Evolutionary conservation across 2,797 vertebrate species (phyloP), one percentile per base, ranked within the genome.

Genomic region (Xiphorhynchus erythropygius): DNA sequence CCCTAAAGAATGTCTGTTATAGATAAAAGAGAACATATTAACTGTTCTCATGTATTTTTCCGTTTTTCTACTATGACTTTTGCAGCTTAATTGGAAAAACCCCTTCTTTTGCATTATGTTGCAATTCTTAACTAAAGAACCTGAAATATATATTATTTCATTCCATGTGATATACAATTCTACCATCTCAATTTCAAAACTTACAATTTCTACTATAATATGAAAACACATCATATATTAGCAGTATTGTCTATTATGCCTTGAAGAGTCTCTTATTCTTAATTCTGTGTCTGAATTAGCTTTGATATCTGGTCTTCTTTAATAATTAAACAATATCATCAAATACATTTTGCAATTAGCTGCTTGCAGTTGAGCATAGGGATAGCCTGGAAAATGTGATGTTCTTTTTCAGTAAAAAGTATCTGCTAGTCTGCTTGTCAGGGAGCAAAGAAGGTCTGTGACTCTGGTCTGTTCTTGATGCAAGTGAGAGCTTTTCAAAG

Each of bases 1-100:
- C 7, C 32, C 33, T 69, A 76, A 87, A 84, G 52, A 88, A 78
- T 47, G 49, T 42, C 49, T 52, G 5, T 47, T 84, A 41, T 16
- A 80, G 18, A 90, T 50, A 59, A 93, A 84, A 86, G 23, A 90
- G 59, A 79, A 62, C 9, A 44, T 42, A 59, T 8, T 57, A 69
- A 71, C 11, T 78, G 39, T 53, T 78, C 28, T 84, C 42, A 9
- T 37, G 4, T 3, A 71, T 82, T 84, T 89, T 5, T 3, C 4
- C 8, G 32, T 10, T 64, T 84, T 78, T 14, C 22, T 73, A 30
- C 8, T 62, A 19, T 4, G 9, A 6, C 50, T 60, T 71, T 92
- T 30, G 39, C 79, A 63, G 9, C 10, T 81, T 57, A 86, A 64
- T 8, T 53, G 44, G 70, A 84, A 69, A 69, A 67, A 50, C 4